Evolutionary conservation across 2,888 invertebrate species (phyloP), one percentile per base, ranked within the genome.

Genomic region (Agonopterix heracliana): DNA sequence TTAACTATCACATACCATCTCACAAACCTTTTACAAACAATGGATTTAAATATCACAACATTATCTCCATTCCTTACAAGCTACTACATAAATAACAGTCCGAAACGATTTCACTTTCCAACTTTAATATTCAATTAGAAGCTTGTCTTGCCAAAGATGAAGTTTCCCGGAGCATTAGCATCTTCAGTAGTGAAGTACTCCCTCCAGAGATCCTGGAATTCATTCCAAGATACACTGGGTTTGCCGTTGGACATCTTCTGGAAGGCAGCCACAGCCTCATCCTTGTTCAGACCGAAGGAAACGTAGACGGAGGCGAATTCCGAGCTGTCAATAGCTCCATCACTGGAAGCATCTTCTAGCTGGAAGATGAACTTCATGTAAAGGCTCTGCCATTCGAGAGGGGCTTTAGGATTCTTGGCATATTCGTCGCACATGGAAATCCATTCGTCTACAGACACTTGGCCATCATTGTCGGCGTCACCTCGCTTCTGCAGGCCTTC

Each of bases 361-460:
- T 95, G 93, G 75, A 96, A 96, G 91, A 96, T 95, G 77, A 96
- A 95, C 71, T 94, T 92, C 92, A 95, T 93, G 81, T 96, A 96
- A 48, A 92, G 90, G 61, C 91, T 92, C 76, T 96, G 96, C 96
- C 96, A 96, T 53, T 95, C 94, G 53, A 93, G 89, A 35, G 93
- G 92, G 44, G 91, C 89, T 41, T 91, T 90, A 1, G 95, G 94
- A 65, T 93, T 92, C 77, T 93, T 93, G 44, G 94, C 92, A 66
- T 91, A 95, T 36, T 92, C 91, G 59, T 95, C 93, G 96, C 96
- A 96, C 93, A 96, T 94, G 55, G 91, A 88, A 63, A 94, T 92
- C 96, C 96, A 96, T 78, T 97, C 96, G 9, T 96, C 95, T 45
- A 93, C 91, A 54, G 95, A 94, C 46, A 97, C 94, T 87, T 95